Base-by-base conservation (phyloP, 2,113 vertebrate species). In the Coryphaenoides rupestris region DNA sequence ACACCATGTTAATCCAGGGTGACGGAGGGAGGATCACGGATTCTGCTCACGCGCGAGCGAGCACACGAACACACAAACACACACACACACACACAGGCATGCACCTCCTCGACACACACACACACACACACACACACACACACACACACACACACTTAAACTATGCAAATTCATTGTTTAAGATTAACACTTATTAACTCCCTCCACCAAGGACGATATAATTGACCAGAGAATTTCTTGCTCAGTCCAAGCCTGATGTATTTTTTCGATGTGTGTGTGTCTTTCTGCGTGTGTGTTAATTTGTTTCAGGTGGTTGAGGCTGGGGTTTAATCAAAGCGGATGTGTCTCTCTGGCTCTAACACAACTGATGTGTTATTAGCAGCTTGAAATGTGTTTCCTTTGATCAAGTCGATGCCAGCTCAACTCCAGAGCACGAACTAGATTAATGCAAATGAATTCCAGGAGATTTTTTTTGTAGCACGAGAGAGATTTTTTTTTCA, bases 181-280 rank as follows among this genome's bases (percentile, higher is more conserved):
- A 85, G 78, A 83, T 73, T 78, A 68, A 78, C 75, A 65, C 76
- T 81, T 87, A 86, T 76, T 74, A 82, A 70, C 77, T 78, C 74
- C 69, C 77, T 78, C 74, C 69, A 73, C 58, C 70, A 79, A 87
- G 79, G 76, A 76, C 76, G 60, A 77, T 75, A 84, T 84, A 88
- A 88, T 87, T 86, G 83, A 87, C 76, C 78, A 40, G 65, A 72
- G 72, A 75, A 85, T 85, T 81, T 69, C 82, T 89, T 89, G 89
- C 75, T 75, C 78, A 58, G 79, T 66, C 71, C 73, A 78, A 88
- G 89, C 82, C 78, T 85, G 78, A 86, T 87, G 75, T 84, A 68
- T 65, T 61, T 74, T 66, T 5, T 13, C 13, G 40, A 6, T 79
- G 82, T 74, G 68, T 76, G 77, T 78, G 73, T 76, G 69, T 62